Percentiles rank a stretch among this genome's conserved stretches.
These are phyloP conservation scores for Triops cancriformis DNA, from an alignment of 1,140 invertebrate genomes.

Conservation along the genomic window DNA sequence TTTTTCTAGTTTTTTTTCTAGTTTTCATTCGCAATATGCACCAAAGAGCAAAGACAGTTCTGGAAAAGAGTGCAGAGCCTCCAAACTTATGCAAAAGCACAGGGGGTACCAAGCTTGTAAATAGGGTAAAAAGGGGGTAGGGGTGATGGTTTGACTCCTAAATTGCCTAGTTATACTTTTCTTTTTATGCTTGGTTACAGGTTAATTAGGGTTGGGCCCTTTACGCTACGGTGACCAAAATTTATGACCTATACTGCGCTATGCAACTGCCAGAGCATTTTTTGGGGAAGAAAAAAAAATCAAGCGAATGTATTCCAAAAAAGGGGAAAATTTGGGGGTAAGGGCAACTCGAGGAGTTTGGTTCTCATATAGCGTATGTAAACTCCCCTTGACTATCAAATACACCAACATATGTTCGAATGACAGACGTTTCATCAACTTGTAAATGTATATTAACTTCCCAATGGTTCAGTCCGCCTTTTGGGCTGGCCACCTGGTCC, in stretches of 20 bases:
- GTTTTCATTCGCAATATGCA: background rate
- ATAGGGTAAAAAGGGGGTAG: too few species aligned
- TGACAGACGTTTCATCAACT: constrained; percentile 10
- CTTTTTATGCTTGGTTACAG: background rate
- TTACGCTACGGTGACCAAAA: background rate
- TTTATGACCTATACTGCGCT: background rate
- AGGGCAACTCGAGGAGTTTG: background rate
- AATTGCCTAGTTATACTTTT: background rate
- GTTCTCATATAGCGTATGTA: background rate
- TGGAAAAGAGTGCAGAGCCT: background rate
- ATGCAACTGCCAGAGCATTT: background rate
- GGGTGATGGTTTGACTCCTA: background rate
- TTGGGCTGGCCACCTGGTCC: background rate
- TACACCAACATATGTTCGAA: background rate
- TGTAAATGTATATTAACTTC: background rate
- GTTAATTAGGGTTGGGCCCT: constrained; percentile 10
- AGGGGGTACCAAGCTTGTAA: too few species aligned
- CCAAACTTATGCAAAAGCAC: background rate
- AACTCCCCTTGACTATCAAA: too few species aligned
- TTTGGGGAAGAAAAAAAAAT: background rate
- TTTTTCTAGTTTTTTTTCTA: background rate
- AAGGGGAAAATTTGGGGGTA: too few species aligned
- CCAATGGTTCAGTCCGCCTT: background rate
- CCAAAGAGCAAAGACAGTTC: background rate
- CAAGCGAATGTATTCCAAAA: background rate